Conservation (phyloP, 1,140 invertebrate genomes). For the Drosophila busckii region DNA sequence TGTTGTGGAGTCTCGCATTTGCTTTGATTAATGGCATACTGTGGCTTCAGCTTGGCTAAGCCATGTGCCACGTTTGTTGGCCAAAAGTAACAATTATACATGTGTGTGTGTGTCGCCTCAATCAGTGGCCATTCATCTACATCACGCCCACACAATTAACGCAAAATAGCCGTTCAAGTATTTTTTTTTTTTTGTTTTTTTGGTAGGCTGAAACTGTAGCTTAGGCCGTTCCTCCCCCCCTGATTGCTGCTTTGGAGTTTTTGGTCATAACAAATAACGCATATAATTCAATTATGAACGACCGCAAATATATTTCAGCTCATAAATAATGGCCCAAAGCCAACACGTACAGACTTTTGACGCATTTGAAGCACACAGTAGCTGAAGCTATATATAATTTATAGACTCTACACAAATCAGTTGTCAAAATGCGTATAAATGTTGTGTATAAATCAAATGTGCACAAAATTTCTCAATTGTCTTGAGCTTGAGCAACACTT, state of each 20-base stretch:
- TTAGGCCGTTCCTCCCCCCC: too few relatives aligned
- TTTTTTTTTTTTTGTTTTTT: conserved; percentile 1
- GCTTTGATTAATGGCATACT: conserved; percentile 40
- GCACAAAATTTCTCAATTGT: too few relatives aligned
- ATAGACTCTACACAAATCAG: background rate
- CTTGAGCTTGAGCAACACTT: too few relatives aligned
- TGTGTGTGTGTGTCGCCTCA: conserved; percentile 50
- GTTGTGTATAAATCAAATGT: background rate
- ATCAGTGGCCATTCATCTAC: conserved; percentile 64
- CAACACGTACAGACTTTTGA: conserved; percentile 7
- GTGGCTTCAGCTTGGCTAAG: too few relatives aligned
- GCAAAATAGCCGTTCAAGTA: conserved; percentile 24
- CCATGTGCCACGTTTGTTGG: conserved; percentile 11
- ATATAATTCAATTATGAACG: conserved; percentile 75
- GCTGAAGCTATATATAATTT: too few relatives aligned
- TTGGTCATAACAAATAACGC: conserved; percentile 45
- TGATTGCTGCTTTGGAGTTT: too few relatives aligned
- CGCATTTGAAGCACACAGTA: background rate
- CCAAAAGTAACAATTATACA: too few relatives aligned
- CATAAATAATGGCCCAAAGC: conserved; percentile 58
- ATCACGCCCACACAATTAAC: conserved; percentile 72
- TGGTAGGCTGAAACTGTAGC: too few relatives aligned
- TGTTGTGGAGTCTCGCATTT: conserved; percentile 5
- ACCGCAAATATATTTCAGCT: conserved; percentile 54
- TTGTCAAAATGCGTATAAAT: conserved; percentile 7